Conservation (phyloP, 2,113 vertebrate genomes). For the Coryphaenoides rupestris region DNA sequence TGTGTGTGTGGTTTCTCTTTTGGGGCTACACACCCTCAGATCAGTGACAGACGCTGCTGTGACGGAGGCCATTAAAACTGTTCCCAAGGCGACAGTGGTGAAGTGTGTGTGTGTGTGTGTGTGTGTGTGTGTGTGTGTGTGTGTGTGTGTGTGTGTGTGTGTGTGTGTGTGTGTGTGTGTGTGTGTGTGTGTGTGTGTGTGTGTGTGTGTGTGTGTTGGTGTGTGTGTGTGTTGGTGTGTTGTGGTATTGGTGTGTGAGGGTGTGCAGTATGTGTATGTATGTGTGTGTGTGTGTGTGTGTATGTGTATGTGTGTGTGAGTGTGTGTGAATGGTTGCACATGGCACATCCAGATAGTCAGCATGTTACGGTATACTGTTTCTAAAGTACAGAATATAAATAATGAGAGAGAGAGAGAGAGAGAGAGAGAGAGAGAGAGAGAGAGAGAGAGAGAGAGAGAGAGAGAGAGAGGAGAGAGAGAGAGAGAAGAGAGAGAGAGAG, state of each 20-base stretch:
- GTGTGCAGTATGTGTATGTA: neutral
- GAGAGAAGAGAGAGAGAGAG: neutral
- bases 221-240: slow-evolving; percentile 8
- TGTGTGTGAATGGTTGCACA: neutral
- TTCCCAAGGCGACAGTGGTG: slow-evolving; percentile 75
- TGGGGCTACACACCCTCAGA: slow-evolving; percentile 56
- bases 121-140: neutral
- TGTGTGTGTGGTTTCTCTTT: slow-evolving; percentile 24
- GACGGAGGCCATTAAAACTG: slow-evolving; percentile 80
- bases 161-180: neutral
- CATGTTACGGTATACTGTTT: neutral
- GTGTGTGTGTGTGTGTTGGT: slow-evolving; percentile 1
- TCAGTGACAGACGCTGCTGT: slow-evolving; percentile 67
- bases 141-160: slow-evolving; percentile 12
- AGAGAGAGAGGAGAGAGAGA: neutral
- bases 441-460: too few species aligned
- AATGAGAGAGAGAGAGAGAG: too few species aligned
- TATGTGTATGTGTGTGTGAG: neutral
- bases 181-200: neutral
- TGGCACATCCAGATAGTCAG: neutral
- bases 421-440: too few species aligned
- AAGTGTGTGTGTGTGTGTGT: slow-evolving; percentile 29
- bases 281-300: neutral
- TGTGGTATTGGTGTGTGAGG: slow-evolving; percentile 9
- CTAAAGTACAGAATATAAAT: too few species aligned